Evolutionary conservation across 2,888 invertebrate species (phyloP), one percentile per base, ranked within the genome.

Genomic region (Ceraclea dissimilis): DNA sequence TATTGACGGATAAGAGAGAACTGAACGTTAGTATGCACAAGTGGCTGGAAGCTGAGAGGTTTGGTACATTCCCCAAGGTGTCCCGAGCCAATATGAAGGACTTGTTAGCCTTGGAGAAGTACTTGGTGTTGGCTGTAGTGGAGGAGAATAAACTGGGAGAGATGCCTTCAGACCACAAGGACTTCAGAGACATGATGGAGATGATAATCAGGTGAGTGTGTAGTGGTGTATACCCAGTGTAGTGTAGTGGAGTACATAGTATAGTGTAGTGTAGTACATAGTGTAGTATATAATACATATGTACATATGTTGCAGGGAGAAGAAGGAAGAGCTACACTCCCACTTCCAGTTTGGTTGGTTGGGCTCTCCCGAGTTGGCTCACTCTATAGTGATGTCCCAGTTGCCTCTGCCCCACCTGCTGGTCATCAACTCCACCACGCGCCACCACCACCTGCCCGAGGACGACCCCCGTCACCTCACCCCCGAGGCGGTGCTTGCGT

Each of bases 301-400:
- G 26, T 26, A 26, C 26, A 26, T 10, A 26, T n/a, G n/a, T 26
- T 26, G 26, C 62, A 68, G 62, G 59, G 82, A 79, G 62, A 82
- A 88, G 68, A 83, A 90, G 57, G 81, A 86, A 39, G 86, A 87
- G 62, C 90, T 90, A 65, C 92, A 93, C 67, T 80, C 82, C 70
- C 73, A 80, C 63, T 93, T 91, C 69, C 96, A 97, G 73, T 98
- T 98, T 76, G 94, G 95, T 39, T 98, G 96, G 96, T 85, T 93
- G 71, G 93, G 90, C 1, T 88, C 84, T 62, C 86, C 90, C 2
- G 92, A 93, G 54, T 78, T 97, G 62, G 93, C 93, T 11, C 96
- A 95, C 74, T 92, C 90, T 55, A 93, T 98, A 66, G 93, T 92
- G 11, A 91, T 97, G 90, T 85, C 85, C 60, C 83, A 87, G 61